These are phyloP conservation scores for Dryobota labecula DNA, from an alignment of 2,888 invertebrate species.

Conservation along the genomic window DNA sequence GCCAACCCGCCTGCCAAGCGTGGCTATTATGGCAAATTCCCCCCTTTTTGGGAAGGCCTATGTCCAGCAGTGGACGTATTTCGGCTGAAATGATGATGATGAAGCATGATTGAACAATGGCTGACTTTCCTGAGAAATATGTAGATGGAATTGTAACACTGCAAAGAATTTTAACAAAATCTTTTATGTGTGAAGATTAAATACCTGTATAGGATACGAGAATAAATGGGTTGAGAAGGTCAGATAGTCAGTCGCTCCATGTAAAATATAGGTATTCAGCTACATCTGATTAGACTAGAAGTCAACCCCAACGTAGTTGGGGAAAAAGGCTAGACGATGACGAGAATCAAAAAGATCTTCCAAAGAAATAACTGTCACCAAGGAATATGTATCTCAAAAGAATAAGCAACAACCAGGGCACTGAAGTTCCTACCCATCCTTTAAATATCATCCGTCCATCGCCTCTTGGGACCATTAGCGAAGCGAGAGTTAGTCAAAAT, in stretches of 20 bases:
- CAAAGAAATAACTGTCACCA: background rate
- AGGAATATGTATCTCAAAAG: background rate
- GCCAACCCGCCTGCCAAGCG: too few relatives aligned
- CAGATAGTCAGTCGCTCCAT: background rate
- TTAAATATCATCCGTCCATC: background rate
- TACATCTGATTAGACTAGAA: background rate
- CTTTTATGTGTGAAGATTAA: background rate
- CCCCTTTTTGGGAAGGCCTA: too few relatives aligned
- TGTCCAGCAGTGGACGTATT: too few relatives aligned
- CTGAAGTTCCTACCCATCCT: background rate
- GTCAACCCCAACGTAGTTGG: background rate
- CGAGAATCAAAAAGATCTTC: background rate
- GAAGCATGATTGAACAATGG: background rate
- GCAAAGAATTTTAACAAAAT: background rate
- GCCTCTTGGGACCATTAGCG: conserved; percentile 22
- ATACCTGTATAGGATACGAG: background rate
- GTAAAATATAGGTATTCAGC: background rate
- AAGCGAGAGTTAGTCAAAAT: conserved; percentile 20
- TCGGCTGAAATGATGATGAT: too few relatives aligned
- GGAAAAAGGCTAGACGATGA: background rate
- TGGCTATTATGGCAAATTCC: too few relatives aligned
- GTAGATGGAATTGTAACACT: background rate
- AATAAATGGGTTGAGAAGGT: background rate
- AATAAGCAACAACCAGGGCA: background rate
- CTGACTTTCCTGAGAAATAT: background rate